Evolutionary conservation across 2,113 vertebrate genomes (phyloP).

Genomic region (Osmerus mordax): DNA sequence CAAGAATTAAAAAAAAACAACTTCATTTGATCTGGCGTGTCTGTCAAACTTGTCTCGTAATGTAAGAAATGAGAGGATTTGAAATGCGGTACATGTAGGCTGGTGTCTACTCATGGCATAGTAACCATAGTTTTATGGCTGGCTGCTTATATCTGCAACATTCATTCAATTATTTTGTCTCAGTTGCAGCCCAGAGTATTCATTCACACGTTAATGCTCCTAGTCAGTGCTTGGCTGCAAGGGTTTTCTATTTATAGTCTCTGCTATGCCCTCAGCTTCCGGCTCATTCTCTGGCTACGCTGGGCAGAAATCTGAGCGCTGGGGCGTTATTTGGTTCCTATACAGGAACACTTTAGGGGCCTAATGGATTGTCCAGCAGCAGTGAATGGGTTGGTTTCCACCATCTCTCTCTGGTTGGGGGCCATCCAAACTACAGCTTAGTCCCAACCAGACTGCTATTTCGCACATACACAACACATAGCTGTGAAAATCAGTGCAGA

Average conservation of each 20-base stretch:
- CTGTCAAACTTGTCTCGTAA: background rate
- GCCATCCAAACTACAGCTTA: too few species aligned
- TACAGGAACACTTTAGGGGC: conserved; percentile 20
- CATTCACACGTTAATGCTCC: conserved; percentile 59
- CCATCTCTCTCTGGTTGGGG: too few species aligned
- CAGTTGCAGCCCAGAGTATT: conserved; percentile 42
- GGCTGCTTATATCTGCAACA: background rate
- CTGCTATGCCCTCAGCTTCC: conserved; percentile 56
- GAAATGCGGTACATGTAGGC: background rate
- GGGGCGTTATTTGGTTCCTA: conserved; percentile 7
- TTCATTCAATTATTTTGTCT: conserved; percentile 19
- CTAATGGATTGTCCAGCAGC: conserved; percentile 15
- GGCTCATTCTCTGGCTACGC: conserved; percentile 55
- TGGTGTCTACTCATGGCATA: background rate
- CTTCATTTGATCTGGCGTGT: too few species aligned
- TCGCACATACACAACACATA: background rate
- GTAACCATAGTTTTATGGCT: background rate
- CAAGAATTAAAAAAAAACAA: conserved; percentile 44
- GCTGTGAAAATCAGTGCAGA: background rate
- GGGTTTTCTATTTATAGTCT: conserved; percentile 68
- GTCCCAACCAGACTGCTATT: too few species aligned
- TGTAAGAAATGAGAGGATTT: background rate
- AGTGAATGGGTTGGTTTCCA: conserved; percentile 1
- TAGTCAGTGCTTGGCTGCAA: conserved; percentile 57
- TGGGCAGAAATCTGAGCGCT: conserved; percentile 34